A percentile compares a stretch with the other conserved stretches of the same genome.
Evolutionary conservation across 2,797 vertebrate species (phyloP).

Genomic region (Oryzias dopingdopingensis): DNA sequence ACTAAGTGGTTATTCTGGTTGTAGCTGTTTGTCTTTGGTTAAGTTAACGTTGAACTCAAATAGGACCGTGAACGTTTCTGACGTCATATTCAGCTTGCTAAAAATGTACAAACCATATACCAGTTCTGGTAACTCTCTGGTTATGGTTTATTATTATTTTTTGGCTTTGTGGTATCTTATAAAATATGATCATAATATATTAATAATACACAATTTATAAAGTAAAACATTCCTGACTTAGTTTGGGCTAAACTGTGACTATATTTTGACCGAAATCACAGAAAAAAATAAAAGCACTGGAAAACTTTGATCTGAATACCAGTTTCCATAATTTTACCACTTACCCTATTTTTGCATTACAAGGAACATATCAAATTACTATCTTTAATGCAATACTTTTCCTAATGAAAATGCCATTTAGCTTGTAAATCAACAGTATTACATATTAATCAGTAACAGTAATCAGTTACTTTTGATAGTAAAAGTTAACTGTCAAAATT

Average conservation of each 20-base stretch:
- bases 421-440: background rate
- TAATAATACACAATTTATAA: too few relatives aligned
- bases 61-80: background rate
- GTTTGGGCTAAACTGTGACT: too few relatives aligned
- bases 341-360: background rate
- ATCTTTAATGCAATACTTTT: slow-evolving; percentile 3
- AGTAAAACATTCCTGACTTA: too few relatives aligned
- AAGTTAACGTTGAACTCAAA: slow-evolving; percentile 11
- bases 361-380: background rate
- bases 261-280: background rate
- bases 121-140: too few relatives aligned
- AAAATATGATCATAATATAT: too few relatives aligned
- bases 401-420: background rate
- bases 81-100: too few relatives aligned
- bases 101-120: too few relatives aligned
- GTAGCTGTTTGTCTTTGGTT: slow-evolving; percentile 2
- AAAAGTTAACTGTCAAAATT: background rate
- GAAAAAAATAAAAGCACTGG: background rate
- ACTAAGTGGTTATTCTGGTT: slow-evolving; percentile 9
- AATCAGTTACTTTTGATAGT: too few relatives aligned
- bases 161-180: too few relatives aligned
- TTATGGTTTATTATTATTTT: too few relatives aligned
- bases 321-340: background rate
- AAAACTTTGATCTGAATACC: background rate
- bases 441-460: too few relatives aligned